Evolutionary conservation across 1,140 invertebrate genomes (phyloP), one percentile per base, ranked within the genome.

Genomic region (Danaus melanippus): DNA sequence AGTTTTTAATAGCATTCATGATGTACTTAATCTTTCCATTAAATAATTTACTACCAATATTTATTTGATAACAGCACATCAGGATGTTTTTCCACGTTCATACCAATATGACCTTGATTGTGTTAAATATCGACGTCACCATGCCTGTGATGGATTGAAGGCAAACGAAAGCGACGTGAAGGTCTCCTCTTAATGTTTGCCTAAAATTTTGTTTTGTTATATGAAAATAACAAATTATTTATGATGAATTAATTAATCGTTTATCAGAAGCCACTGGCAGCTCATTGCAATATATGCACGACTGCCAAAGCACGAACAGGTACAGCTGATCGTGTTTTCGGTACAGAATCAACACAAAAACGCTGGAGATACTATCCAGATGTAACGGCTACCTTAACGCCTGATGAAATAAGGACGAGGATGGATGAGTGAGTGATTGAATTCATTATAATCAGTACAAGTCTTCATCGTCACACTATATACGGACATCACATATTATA

Each of bases 41-140:
- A 1, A 15, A 15, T 15, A 15, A 15, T 15, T 15, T 15, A 15
- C 3, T 15, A 15, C 3, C 15, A 47, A 50, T 43, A 53, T 15
- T 46, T 55, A 50, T 58, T 58, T 47, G 44, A 15, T 46, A 44
- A 40, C 63, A 89, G 88, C 75, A 41, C 76, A 67, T 46, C 81
- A 84, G 61, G 76, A 77, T 40, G 76, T 88, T 6, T 88, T 89
- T 66, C 86, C 87, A 43, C 76, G 87, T 15, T 88, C 88, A 0
- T 88, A 84, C 58, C 74, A 87, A 53, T 89, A 84, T 46, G 88
- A 89, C 61, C 63, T 88, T 42, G 87, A 88, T 51, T 89, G 87
- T 56, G 71, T 87, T n/a, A 76, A 76, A 44, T 77, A 76, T 8
- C 64, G 71, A 9, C 70, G 85, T 10, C 52, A 60, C 1, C 76